Evolutionary conservation across 1,140 invertebrate species (phyloP), one percentile per base, ranked within the genome.

Genomic region (Agraylea sexmaculata): DNA sequence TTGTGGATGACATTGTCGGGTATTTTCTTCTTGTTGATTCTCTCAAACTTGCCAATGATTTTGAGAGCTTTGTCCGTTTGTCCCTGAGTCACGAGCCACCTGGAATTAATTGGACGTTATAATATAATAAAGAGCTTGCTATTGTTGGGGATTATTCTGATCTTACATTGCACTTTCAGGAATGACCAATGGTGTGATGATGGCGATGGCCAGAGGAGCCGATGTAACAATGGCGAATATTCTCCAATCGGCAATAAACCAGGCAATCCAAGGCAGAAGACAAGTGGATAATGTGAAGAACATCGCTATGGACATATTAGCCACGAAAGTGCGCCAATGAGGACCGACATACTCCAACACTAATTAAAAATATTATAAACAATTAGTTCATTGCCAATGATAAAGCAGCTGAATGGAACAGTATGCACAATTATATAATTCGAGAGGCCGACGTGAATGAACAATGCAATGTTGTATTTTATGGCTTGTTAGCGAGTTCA

Each of bases 281-380:
- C 78, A 76, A 0, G 85, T 73, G 1, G 83, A 85, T 7, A 82
- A 61, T 0, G 85, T 88, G 62, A 88, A 88, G 68, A 88, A 90
- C 10, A 89, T 67, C 0, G 85, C 87, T 40, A 90, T 88, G 1
- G 84, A 86, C 80, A 88, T 85, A 57, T 88, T 88, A 10, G 84
- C 85, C 0, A 88, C 84, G 52, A 89, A 83, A 0, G 85, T 90
- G 2, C 85, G 66, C 76, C 83, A 87, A 66, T 83, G 81, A 36
- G 85, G 85, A 15, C 85, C 85, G 4, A 87, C 83, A 57, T 89
- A 90, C 58, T 90, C 86, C 41, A 90, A 56, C 22, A 87, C 85
- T 87, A 58, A 11, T 66, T 68, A 46, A 31, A 7, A 43, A 29
- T 20, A 23, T 36, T 3, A 15, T 40, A 30, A 17, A 33, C 34